Base-by-base conservation (phyloP, 2,888 invertebrate genomes). In the Unio pictorum region DNA sequence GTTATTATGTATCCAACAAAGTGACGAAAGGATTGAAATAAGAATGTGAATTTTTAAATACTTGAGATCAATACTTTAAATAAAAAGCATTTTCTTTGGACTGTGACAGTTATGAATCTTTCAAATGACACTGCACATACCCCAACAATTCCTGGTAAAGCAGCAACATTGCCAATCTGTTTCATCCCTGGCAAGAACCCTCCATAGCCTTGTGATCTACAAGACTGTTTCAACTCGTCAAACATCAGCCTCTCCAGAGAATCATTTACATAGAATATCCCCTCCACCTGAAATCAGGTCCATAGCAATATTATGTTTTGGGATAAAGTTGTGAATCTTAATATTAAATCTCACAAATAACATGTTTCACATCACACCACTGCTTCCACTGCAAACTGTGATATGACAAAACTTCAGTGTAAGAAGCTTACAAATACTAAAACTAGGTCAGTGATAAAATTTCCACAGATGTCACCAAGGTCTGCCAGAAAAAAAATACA, bases 81-180 rank as follows among this genome's bases (percentile, higher is more conserved):
- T 2, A 15, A 45, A 11, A 2, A 3, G 15, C 8, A 45, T 45
- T 45, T 11, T 45, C 45, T 3, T 45, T 45, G 45, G 45, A 45
- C 15, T 45, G 2, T 45, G 8, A 45, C 15, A 45, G 8, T 15
- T 45, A 11, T 15, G 45, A 45, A 11, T 45, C 18, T 8, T 26
- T 59, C 17, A 59, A 20, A 8, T 11, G 15, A 55, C 17, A 20
- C 30, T 20, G 68, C 60, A 82, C 86, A 76, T 81, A 91, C 90
- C 63, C 96, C 96, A 20, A 99, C 97, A 80, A 99, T 99, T 1
- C 99, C 99, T 18, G 99, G 99, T 71, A 99, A 91, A 0, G 99
- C 97, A 55, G 99, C 99, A 55, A 99, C 99, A 92, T 99, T 99
- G 5, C 97, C 99, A 76, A 99, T 99, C 91, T 99, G 99, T 91